phyloP scores from a whole-genome alignment of 2,113 vertebrate genomes.

The Rhinogobius similis region DNA sequence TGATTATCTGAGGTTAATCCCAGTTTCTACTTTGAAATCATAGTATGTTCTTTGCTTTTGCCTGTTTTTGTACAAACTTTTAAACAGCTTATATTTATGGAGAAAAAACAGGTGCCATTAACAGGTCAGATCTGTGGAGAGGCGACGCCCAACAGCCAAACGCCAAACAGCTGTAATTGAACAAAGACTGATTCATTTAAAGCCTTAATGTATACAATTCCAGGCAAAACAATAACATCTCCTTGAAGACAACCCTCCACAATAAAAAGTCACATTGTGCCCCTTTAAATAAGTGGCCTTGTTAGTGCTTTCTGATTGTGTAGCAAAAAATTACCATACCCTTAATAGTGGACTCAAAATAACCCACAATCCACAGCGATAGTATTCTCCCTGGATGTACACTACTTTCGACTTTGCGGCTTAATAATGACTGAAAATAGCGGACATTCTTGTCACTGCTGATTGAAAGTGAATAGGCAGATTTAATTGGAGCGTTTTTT shows the following conservation, averaged over 20 bases:
- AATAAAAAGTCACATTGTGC: not conserved
- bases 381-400: not conserved
- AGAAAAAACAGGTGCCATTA: not conserved
- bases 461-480: not conserved
- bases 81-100: no score
- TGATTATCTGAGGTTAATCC: no score
- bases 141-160: not conserved
- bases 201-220: no score
- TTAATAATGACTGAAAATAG: slow-evolving; percentile 5
- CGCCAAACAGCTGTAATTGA: not conserved
- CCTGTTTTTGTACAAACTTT: no score
- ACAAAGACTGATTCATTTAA: not conserved
- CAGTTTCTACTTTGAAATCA: no score
- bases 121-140: not conserved
- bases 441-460: not conserved
- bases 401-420: not conserved
- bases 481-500: not conserved
- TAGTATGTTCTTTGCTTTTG: no score
- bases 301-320: slow-evolving; percentile 6
- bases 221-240: not conserved
- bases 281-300: not conserved
- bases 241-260: not conserved
- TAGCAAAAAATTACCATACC: slow-evolving; percentile 2
- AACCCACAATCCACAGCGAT: not conserved
- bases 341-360: slow-evolving; percentile 3